Evolutionary conservation across 2,113 vertebrate genomes (phyloP).

Genomic region (Podarcis cretensis): DNA sequence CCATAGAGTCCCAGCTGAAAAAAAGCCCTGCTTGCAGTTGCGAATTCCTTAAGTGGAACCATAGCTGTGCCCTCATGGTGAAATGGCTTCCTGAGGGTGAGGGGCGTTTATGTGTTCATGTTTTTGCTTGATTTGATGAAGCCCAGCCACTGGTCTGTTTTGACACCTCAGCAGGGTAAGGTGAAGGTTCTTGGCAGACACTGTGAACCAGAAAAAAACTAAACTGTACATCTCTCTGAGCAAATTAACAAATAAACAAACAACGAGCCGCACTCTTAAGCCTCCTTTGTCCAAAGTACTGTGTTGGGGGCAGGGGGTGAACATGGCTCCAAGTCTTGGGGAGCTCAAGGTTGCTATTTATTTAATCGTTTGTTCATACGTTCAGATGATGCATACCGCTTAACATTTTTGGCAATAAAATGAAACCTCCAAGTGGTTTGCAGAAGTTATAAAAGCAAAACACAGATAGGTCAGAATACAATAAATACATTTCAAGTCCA

Average conservation of each 20-base stretch:
- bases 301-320: neutral
- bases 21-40: too few species aligned
- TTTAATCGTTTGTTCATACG: too few species aligned
- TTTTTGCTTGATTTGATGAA: neutral
- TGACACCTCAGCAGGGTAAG: neutral
- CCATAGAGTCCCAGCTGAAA: too few species aligned
- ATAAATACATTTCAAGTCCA: too few species aligned
- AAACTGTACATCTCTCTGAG: neutral
- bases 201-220: neutral
- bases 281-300: neutral
- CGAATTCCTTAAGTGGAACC: too few species aligned
- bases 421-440: too few species aligned
- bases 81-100: too few species aligned
- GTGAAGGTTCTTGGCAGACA: neutral
- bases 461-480: too few species aligned
- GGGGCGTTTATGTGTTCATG: neutral
- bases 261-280: neutral
- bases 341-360: neutral
- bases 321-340: neutral
- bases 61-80: too few species aligned
- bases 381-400: too few species aligned
- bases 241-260: neutral
- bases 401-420: too few species aligned
- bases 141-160: neutral
- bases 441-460: too few species aligned